phyloP scores from a whole-genome alignment of 2,113 vertebrate species.

The Puntigrus tetrazona region DNA sequence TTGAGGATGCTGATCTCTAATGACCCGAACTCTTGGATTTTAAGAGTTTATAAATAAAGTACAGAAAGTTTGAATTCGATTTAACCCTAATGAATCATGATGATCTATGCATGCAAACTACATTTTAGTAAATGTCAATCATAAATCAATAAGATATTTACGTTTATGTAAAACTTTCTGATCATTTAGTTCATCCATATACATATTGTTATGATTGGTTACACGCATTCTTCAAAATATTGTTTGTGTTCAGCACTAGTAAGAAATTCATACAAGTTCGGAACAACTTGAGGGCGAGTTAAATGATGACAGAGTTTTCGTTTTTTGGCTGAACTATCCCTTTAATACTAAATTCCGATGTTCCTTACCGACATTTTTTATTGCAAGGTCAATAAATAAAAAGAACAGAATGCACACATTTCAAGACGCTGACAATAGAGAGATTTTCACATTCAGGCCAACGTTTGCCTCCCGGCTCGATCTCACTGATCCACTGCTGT shows the following conservation, averaged over 20 bases:
- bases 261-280: background rate
- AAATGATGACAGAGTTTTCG: background rate
- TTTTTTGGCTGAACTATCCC: no score
- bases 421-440: conserved; percentile 64
- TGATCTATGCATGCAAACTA: background rate
- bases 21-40: no score
- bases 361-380: background rate
- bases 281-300: background rate
- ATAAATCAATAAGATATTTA: background rate
- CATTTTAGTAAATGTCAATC: background rate
- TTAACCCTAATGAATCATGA: background rate
- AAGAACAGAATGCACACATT: conserved; percentile 43
- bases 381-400: background rate
- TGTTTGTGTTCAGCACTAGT: no score
- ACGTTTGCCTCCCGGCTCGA: conserved; percentile 53
- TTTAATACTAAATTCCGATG: background rate
- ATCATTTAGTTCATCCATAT: no score
- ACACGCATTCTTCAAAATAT: no score
- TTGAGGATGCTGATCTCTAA: no score
- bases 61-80: background rate
- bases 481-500: conserved; percentile 64
- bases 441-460: conserved; percentile 65
- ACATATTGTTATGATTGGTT: no score
- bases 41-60: background rate
- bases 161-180: background rate